Evolutionary conservation across 2,797 vertebrate genomes (phyloP), one percentile per base, ranked within the genome.

Genomic region (Pseudochaenichthys georgianus): DNA sequence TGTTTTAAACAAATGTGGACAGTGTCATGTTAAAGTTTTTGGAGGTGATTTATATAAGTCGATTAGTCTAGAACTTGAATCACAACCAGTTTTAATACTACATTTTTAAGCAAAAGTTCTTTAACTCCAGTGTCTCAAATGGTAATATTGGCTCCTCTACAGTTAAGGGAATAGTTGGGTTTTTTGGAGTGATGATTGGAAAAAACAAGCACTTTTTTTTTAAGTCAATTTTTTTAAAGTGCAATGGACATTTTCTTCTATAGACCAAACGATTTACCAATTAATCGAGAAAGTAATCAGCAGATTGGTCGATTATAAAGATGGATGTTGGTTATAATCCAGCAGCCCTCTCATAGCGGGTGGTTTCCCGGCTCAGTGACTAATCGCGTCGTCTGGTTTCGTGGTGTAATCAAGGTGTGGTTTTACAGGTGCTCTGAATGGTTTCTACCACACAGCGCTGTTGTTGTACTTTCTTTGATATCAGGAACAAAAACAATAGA

Each of bases 391-490:
- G 85, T 80, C 80, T 86, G 83, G 92, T 92, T 90, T 93, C 90
- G 77, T 70, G 71, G 71, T 19, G 74, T 78, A 61, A 87, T 83
- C 62, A 88, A 91, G 92, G 93, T 88, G 92, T 88, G 93, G 87
- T 9, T 80, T 6, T 0, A 23, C 89, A 93, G 89, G 89, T 92
- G 80, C 42, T 38, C 23, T 9, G 42, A 38, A 23, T 54, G 67
- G 11, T 9, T 51, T 58, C 19, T 1, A 9, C 4, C 9, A 11
- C 34, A 51, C 4, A 5, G 16, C 23, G 17, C 34, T n/a, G 13
- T 13, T 0, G 19, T 34, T 13, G 12, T 38, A 38, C 34, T 38
- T 3, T 41, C 3, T 41, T 12, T 66, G 1, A 55, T 10, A 13
- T 15, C 2, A 52, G 57, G 23, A 23, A 55, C 3, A 28, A 12